phyloP scores from a whole-genome alignment of 2,797 vertebrate genomes.

The Cygnus olor region DNA sequence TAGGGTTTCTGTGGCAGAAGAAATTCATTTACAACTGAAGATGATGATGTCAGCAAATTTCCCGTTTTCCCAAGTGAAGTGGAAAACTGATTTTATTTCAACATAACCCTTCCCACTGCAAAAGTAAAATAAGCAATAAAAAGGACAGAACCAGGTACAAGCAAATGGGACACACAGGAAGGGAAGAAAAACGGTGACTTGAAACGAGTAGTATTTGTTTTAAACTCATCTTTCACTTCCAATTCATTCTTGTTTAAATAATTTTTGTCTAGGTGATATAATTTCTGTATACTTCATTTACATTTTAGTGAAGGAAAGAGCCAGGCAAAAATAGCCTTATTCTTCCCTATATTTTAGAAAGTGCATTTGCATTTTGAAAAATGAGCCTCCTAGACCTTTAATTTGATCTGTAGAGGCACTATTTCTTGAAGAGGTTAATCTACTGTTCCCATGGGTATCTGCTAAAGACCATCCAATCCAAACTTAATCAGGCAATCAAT shows the following conservation, averaged over 20 bases:
- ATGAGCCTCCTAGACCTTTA: not conserved
- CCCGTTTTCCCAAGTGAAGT: not conserved
- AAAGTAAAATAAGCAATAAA: not conserved
- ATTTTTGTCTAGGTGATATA: not conserved
- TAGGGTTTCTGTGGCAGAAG: not conserved
- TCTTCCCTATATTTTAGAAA: not conserved
- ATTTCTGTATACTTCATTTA: not conserved
- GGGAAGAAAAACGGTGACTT: not conserved
- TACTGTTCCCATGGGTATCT: not conserved
- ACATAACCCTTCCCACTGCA: not conserved
- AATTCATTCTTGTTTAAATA: not conserved
- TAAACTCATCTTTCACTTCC: not conserved
- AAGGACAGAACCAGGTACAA: not conserved
- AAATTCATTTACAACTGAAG: not conserved
- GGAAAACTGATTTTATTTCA: slow-evolving; percentile 1
- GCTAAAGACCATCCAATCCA: not conserved
- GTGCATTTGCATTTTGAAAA: not conserved
- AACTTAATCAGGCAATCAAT: slow-evolving; percentile 20
- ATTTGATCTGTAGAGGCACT: not conserved
- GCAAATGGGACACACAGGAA: not conserved
- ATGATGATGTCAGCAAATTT: not conserved
- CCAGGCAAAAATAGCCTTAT: not conserved
- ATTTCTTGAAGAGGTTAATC: not conserved
- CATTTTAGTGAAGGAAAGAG: not conserved
- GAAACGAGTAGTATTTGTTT: not conserved